Evolutionary conservation across 92 coral and sea anemone species (phyloP).

Genomic region (Pocillopora grandis): DNA sequence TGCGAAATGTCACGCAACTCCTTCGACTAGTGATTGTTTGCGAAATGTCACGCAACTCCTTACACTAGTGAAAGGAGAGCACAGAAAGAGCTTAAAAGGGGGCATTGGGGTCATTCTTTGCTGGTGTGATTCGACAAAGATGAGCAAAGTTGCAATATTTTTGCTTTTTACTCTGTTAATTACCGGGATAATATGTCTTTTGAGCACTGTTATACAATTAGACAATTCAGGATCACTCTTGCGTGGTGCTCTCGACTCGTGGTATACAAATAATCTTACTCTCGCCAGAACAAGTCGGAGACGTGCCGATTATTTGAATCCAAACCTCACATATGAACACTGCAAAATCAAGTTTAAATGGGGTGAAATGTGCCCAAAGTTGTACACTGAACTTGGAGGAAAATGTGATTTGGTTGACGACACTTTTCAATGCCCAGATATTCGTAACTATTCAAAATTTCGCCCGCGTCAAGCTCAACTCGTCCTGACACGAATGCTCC

Average conservation of each 20-base stretch:
- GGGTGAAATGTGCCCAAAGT: conserved; percentile 75
- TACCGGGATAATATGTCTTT: background rate
- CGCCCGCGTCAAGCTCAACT: conserved; percentile 59
- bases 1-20: no score
- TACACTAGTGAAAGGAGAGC: no score
- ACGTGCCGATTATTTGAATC: background rate
- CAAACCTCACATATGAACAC: conserved; percentile 4
- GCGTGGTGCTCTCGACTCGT: background rate
- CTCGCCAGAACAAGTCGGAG: background rate
- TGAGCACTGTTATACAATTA: background rate
- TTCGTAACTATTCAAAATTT: conserved; percentile 34
- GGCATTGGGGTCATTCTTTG: no score
- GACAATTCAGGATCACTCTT: background rate
- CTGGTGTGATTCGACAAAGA: background rate
- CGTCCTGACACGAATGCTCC: conserved; percentile 55
- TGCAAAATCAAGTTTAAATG: conserved; percentile 16
- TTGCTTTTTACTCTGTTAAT: background rate
- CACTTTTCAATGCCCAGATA: conserved; percentile 62
- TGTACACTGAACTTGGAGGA: conserved; percentile 70
- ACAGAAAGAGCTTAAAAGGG: no score
- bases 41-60: no score
- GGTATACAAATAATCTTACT: background rate
- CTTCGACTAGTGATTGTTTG: no score
- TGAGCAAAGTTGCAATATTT: background rate
- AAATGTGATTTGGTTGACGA: conserved; percentile 37